phyloP scores from a whole-genome alignment of 2,113 vertebrate species.

The Capreolus pygargus region DNA sequence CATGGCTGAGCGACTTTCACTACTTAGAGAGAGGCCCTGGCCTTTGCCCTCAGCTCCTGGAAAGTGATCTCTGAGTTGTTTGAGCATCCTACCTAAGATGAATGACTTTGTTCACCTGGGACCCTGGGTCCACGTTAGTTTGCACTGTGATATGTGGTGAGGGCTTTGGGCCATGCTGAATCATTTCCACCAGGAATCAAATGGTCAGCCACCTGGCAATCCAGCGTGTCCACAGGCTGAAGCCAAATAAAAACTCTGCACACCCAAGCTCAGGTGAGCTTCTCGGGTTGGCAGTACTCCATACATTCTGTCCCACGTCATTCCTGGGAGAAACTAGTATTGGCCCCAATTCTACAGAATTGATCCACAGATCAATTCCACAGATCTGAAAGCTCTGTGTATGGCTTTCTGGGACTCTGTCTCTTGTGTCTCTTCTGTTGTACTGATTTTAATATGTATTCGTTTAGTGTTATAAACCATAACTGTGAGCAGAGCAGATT shows the following conservation, averaged over 20 bases:
- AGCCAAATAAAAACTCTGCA: not conserved
- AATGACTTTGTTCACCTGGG: not conserved
- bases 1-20: rapidly evolving
- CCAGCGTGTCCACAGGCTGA: not conserved
- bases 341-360: not conserved
- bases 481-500: not conserved
- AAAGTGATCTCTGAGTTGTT: not conserved
- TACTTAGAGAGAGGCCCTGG: not conserved
- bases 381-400: not conserved
- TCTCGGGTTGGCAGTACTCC: not conserved
- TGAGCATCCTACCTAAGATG: not conserved
- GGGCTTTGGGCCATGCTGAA: not conserved
- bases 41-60: not conserved
- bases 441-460: not conserved
- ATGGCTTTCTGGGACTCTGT: not conserved
- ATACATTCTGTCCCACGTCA: not conserved
- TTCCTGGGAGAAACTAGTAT: not conserved
- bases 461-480: not conserved
- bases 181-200: not conserved
- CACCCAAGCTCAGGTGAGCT: not conserved
- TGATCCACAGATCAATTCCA: not conserved
- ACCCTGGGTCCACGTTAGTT: not conserved
- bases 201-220: not conserved
- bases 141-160: not conserved
- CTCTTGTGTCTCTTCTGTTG: not conserved